A percentile compares a stretch with the other conserved stretches of the same genome.
phyloP scores from a whole-genome alignment of 1,140 invertebrate genomes.

The Aphelinus certus region DNA sequence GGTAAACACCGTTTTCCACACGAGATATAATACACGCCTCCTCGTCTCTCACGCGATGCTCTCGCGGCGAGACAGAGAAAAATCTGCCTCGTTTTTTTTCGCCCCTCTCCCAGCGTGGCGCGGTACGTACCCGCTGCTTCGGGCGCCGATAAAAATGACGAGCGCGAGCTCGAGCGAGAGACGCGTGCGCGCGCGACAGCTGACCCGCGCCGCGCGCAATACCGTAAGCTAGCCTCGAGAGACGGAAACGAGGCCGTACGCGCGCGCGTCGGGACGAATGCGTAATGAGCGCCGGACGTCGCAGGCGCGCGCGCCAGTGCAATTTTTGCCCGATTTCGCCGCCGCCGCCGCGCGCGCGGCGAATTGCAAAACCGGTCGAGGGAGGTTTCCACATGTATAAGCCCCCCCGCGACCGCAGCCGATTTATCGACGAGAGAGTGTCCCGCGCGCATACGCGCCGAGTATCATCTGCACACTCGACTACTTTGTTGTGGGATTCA shows the following conservation, averaged over 20 bases:
- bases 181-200: background rate
- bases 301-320: too few species aligned
- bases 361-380: background rate
- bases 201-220: background rate
- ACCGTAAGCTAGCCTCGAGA: background rate
- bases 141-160: background rate
- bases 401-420: too few species aligned
- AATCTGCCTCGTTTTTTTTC: background rate
- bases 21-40: background rate
- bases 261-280: background rate
- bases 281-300: background rate
- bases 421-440: too few species aligned
- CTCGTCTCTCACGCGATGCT: too few species aligned
- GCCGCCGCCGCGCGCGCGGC: background rate
- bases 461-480: too few species aligned
- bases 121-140: too few species aligned
- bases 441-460: too few species aligned
- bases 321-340: too few species aligned
- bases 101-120: background rate
- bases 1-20: conserved; percentile 2
- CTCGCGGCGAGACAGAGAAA: background rate
- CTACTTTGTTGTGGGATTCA: too few species aligned
- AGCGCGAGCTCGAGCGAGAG: background rate
- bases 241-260: conserved; percentile 19
- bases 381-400: too few species aligned